phyloP scores from a whole-genome alignment of 2,113 vertebrate genomes.

The Entelurus aequoreus region DNA sequence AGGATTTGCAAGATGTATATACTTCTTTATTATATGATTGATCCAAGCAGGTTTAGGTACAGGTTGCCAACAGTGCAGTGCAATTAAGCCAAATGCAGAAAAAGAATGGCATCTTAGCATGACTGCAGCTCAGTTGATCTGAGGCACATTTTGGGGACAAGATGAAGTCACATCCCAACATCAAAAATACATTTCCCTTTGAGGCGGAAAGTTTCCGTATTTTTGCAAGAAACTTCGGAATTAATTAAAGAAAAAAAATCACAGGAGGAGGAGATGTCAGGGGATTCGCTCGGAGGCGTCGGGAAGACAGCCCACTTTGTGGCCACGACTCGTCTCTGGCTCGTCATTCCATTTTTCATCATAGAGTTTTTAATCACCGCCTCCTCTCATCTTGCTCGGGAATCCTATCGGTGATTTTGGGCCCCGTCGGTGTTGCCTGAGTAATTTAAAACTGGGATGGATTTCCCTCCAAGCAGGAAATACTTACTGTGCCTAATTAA shows the following conservation, averaged over 20 bases:
- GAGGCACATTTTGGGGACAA: constrained; percentile 22
- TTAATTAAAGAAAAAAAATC: constrained; percentile 62
- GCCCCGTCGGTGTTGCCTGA: constrained; percentile 28
- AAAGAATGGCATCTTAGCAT: background rate
- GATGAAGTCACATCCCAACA: constrained; percentile 34
- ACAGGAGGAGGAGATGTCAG: constrained; percentile 60
- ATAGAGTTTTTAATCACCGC: constrained; percentile 66
- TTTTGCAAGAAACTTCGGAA: constrained; percentile 58
- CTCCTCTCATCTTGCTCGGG: constrained; percentile 55
- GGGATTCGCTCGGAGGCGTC: constrained; percentile 65
- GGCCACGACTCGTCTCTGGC: constrained; percentile 53
- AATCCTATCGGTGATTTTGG: constrained; percentile 50
- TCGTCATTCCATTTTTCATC: constrained; percentile 71
- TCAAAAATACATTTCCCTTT: constrained; percentile 27
- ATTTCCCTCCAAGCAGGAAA: constrained; percentile 27
- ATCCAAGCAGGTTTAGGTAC: too few relatives aligned
- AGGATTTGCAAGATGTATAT: too few relatives aligned
- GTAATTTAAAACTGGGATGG: constrained; percentile 36
- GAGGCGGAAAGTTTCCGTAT: constrained; percentile 41
- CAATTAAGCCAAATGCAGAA: too few relatives aligned
- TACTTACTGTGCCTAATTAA: constrained; percentile 30
- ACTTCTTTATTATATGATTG: too few relatives aligned
- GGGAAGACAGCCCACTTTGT: constrained; percentile 42
- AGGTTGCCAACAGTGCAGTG: too few relatives aligned
- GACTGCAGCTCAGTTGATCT: constrained; percentile 23